Percentiles rank a stretch among this genome's conserved stretches.
phyloP scores from a whole-genome alignment of 2,797 vertebrate species.

The Darevskia mixta region DNA sequence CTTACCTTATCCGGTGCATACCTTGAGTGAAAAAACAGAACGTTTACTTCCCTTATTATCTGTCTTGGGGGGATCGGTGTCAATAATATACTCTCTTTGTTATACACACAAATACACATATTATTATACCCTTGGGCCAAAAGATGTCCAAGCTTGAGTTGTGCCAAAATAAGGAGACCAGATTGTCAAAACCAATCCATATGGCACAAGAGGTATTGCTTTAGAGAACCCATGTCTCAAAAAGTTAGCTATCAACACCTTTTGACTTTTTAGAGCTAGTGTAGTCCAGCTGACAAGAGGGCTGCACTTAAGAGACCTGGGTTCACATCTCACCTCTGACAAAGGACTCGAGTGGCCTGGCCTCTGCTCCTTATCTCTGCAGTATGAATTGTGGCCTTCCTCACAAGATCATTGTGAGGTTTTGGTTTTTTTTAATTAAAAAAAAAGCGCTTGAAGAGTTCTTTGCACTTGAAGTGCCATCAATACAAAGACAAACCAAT shows the following conservation, averaged over 20 bases:
- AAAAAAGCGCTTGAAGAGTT: not conserved
- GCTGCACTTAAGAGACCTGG: constrained; percentile 1
- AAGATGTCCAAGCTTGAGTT: constrained; percentile 64
- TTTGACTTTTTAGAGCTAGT: not conserved
- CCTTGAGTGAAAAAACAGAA: constrained; percentile 82
- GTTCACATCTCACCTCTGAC: constrained; percentile 15
- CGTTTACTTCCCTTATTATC: constrained; percentile 80
- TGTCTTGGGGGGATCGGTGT: constrained; percentile 73
- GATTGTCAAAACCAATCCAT: not conserved
- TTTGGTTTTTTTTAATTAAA: too few relatives aligned
- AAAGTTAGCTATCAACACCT: not conserved
- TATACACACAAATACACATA: constrained; percentile 77
- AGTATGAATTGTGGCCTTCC: not conserved
- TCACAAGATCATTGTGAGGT: constrained; percentile 10
- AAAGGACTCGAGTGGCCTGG: not conserved
- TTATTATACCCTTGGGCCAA: constrained; percentile 94
- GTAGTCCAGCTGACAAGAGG: not conserved
- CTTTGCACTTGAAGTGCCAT: constrained; percentile 16
- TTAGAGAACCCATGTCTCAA: constrained; percentile 15
- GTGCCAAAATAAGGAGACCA: constrained; percentile 46
- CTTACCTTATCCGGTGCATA: constrained; percentile 87
- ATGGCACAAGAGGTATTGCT: not conserved
- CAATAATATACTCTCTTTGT: constrained; percentile 75
- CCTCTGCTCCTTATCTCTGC: not conserved
- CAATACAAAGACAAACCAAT: constrained; percentile 17